A percentile compares a stretch with the other conserved stretches of the same genome.
phyloP scores from a whole-genome alignment of 2,888 invertebrate species.

The Abrostola tripartita region DNA sequence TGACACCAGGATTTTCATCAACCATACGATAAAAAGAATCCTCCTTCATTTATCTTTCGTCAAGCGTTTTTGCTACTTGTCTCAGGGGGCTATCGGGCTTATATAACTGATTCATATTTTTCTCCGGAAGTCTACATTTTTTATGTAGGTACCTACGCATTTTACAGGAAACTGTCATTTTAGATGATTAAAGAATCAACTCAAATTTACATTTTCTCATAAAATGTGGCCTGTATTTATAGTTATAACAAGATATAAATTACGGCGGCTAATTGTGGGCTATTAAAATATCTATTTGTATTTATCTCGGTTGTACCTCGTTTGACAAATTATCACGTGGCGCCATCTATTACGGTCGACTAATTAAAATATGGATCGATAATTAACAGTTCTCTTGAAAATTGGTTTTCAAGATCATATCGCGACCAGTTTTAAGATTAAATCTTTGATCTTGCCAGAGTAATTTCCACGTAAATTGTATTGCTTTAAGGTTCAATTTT shows the following conservation, averaged over 20 bases:
- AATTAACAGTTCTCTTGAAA: slow-evolving; percentile 22
- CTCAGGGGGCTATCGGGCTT: no score
- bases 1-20: no score
- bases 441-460: neutral
- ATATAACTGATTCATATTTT: no score
- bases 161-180: no score
- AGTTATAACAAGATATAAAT: slow-evolving; percentile 11
- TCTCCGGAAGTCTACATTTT: no score
- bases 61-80: no score
- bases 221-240: slow-evolving; percentile 2
- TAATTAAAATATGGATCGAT: slow-evolving; percentile 35
- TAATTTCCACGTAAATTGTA: neutral
- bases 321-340: slow-evolving; percentile 43
- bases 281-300: slow-evolving; percentile 9
- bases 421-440: slow-evolving; percentile 3
- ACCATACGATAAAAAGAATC: no score
- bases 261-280: slow-evolving; percentile 15
- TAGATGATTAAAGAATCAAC: no score
- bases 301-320: slow-evolving; percentile 20
- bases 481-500: slow-evolving; percentile 5
- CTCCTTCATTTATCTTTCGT: no score
- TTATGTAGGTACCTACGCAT: no score
- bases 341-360: slow-evolving; percentile 35
- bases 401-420: slow-evolving; percentile 35
- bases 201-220: neutral